Evolutionary conservation across 2,113 vertebrate species (phyloP), one percentile per base, ranked within the genome.

Genomic region (Odocoileus hemionus): DNA sequence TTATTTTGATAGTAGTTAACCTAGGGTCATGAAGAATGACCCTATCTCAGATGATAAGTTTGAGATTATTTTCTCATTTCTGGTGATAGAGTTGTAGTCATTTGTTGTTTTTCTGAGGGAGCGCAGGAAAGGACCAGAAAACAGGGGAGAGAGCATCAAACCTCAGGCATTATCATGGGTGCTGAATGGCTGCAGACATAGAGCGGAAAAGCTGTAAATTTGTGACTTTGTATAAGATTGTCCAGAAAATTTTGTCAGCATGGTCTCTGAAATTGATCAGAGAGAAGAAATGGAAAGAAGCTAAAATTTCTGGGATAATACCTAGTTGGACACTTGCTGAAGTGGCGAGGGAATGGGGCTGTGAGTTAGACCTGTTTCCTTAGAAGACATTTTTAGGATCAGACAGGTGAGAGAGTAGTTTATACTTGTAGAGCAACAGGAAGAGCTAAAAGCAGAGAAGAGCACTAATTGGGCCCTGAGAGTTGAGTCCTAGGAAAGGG

Each of bases 11-110:
- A 45, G 43, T 7, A n/a, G 36, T 86, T 87, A 43, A 70, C 64
- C 6, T 50, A 54, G 58, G 1, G 8, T 86, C 50, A 43, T 82
- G 70, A 95, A 47, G 57, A 91, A 13, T 55, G 86, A 82, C 43
- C 43, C 19, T 70, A 3, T 89, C 86, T 60, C 82, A 70, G 23
- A 70, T 39, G 19, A 21, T 23, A 70, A 70, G n/a, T 39, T 39
- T 70, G 67, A 60, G 83, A 74, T 92, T 57, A 33, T 80, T 55
- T 58, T 74, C 58, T 95, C 47, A 74, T 95, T 92, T 97, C 90
- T 43, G 21, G 3, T 93, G 39, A 21, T 83, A 86, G 80, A 86
- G 30, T 25, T 86, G 12, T 67, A 33, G 5, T 96, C 6, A 30
- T 52, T 33, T 70, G 36, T 91, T 67, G 21, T 85, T 47, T 7